Evolutionary conservation across 1,140 invertebrate genomes (phyloP).

Genomic region (Hydropsyche tenuis): DNA sequence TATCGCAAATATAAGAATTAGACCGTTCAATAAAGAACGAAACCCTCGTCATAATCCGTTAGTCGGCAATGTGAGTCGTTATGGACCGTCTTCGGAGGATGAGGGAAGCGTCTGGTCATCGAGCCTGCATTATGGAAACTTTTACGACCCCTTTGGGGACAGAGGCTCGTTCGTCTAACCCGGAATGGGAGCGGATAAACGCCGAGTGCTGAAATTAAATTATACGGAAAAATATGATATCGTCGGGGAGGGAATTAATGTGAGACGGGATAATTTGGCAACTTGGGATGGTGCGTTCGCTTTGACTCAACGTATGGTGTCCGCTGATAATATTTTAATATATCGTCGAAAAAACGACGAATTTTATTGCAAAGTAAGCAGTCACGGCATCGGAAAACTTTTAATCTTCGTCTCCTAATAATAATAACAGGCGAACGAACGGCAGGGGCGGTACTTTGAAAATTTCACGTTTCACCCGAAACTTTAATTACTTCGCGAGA

Average conservation of each 20-base stretch:
- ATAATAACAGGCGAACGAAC: constrained; percentile 42
- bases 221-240: too few species aligned
- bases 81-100: constrained; percentile 2
- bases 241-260: too few species aligned
- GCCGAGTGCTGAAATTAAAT: not conserved
- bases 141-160: constrained; percentile 31
- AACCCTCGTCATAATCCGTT: constrained; percentile 48
- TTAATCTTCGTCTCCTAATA: constrained; percentile 34
- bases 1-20: too few species aligned
- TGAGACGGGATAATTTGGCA: too few species aligned
- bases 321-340: too few species aligned
- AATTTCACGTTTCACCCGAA: constrained; percentile 44
- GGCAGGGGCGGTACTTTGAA: constrained; percentile 28
- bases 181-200: not conserved
- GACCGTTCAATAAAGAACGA: constrained; percentile 24
- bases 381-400: constrained; percentile 36
- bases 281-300: too few species aligned
- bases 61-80: constrained; percentile 41
- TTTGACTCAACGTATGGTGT: too few species aligned
- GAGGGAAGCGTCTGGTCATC: constrained; percentile 30
- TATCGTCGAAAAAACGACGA: too few species aligned
- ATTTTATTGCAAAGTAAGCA: constrained; percentile 1
- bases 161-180: constrained; percentile 18
- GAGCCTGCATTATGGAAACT: constrained; percentile 41
- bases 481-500: constrained; percentile 49